Conservation (phyloP, 2,888 invertebrate genomes). For the Lamellibrachia columna region DNA sequence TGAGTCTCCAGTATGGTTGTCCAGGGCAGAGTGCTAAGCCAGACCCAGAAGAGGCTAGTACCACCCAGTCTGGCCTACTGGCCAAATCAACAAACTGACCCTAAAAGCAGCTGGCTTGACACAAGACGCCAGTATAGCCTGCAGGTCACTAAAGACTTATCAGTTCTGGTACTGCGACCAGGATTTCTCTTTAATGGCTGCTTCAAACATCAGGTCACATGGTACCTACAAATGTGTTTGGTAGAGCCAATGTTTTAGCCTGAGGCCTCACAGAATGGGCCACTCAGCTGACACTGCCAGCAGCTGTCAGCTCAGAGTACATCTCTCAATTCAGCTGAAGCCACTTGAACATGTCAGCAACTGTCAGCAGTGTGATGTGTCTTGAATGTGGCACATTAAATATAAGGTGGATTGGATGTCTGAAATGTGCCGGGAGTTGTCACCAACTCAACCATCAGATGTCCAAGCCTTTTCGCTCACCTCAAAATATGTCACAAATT, state of each 20-base stretch:
- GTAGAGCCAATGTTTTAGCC: background rate
- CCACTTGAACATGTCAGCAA: background rate
- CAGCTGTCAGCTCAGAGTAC: background rate
- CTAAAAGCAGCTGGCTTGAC: background rate
- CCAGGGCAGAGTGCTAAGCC: background rate
- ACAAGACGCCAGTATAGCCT: background rate
- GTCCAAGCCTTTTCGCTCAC: background rate
- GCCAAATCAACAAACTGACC: constrained; percentile 16
- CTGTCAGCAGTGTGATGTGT: background rate
- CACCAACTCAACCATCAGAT: background rate
- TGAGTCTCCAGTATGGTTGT: background rate
- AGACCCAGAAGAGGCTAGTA: background rate
- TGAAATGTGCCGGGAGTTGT: background rate
- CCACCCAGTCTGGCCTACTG: background rate
- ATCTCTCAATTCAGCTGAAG: background rate
- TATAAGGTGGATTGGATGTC: background rate
- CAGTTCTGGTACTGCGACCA: background rate
- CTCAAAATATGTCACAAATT: background rate
- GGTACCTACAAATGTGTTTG: background rate
- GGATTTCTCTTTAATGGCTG: background rate
- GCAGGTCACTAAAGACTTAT: constrained; percentile 1
- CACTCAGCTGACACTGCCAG: background rate
- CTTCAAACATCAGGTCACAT: constrained; percentile 11
- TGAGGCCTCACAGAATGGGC: background rate
- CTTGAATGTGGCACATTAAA: background rate